Percentiles rank a stretch among this genome's conserved stretches.
Conservation (phyloP, 2,113 vertebrate species). For the Grammomys surdaster region DNA sequence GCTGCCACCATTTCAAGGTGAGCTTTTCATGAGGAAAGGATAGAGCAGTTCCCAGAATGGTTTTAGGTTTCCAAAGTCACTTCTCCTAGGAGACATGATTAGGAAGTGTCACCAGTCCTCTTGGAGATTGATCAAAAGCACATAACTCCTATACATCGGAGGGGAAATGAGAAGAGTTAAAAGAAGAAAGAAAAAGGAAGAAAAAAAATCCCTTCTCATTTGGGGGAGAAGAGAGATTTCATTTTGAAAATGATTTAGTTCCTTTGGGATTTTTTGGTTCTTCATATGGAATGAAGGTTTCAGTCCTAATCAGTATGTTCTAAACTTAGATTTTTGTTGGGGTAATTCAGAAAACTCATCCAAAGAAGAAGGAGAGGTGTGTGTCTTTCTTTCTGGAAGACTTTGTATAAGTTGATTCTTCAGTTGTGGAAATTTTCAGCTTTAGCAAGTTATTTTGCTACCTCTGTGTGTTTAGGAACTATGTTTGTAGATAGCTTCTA, state of each 20-base stretch:
- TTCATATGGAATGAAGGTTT: constrained; percentile 39
- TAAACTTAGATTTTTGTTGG: constrained; percentile 43
- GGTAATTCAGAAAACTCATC: constrained; percentile 26
- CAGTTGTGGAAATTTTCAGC: neutral
- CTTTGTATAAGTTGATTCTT: neutral
- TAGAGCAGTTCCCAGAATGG: constrained; percentile 46
- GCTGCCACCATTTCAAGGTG: constrained; percentile 76
- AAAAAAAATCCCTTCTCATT: constrained; percentile 44
- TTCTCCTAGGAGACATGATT: constrained; percentile 73
- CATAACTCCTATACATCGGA: constrained; percentile 52
- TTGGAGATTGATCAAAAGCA: constrained; percentile 63
- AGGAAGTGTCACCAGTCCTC: constrained; percentile 60
- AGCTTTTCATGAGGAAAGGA: constrained; percentile 72
- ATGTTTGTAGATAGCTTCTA: neutral
- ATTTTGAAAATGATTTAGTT: constrained; percentile 63
- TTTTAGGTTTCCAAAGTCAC: constrained; percentile 72
- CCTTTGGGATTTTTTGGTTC: constrained; percentile 47
- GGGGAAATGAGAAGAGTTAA: constrained; percentile 64
- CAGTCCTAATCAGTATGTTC: neutral
- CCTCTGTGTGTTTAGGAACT: neutral
- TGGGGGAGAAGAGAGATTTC: constrained; percentile 26
- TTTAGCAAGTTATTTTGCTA: constrained; percentile 47
- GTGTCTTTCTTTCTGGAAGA: neutral
- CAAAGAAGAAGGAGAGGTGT: constrained; percentile 21
- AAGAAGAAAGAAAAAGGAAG: constrained; percentile 63